Evolutionary conservation across 2,888 invertebrate genomes (phyloP).

Genomic region (Cerceris rybyensis): DNA sequence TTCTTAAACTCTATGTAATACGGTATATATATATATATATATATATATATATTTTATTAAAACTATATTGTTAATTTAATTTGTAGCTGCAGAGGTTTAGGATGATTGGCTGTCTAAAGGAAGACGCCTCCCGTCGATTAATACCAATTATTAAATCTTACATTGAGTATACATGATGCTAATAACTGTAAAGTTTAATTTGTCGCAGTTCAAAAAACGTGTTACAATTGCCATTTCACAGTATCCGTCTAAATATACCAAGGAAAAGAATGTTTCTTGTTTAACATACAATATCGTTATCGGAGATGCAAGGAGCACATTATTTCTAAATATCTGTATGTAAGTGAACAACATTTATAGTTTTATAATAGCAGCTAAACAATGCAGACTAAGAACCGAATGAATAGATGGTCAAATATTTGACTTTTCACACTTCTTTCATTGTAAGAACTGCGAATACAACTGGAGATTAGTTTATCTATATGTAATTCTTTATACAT

Average conservation of each 20-base stretch:
- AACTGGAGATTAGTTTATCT: slow-evolving; percentile 37
- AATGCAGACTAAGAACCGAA: slow-evolving; percentile 24
- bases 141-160: slow-evolving; percentile 4
- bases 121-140: slow-evolving; percentile 7
- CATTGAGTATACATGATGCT: slow-evolving; percentile 15
- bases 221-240: slow-evolving; percentile 12
- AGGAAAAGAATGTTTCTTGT: slow-evolving; percentile 28
- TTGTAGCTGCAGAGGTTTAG: slow-evolving; percentile 7
- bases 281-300: slow-evolving; percentile 40
- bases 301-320: slow-evolving; percentile 18
- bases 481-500: slow-evolving; percentile 58
- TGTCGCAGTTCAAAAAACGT: slow-evolving; percentile 5
- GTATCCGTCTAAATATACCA: slow-evolving; percentile 23
- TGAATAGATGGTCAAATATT: slow-evolving; percentile 36
- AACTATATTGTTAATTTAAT: slow-evolving; percentile 20
- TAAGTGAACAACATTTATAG: slow-evolving; percentile 27
- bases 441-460: slow-evolving; percentile 28
- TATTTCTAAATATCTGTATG: slow-evolving; percentile 37
- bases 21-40: slow-evolving; percentile 10
- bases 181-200: slow-evolving; percentile 14
- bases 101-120: slow-evolving; percentile 7
- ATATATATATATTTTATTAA: slow-evolving; percentile 14
- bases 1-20: slow-evolving; percentile 1
- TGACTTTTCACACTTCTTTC: slow-evolving; percentile 1
- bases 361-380: slow-evolving; percentile 25